phyloP scores from a whole-genome alignment of 2,888 invertebrate species.

The Slavum lentiscoides region DNA sequence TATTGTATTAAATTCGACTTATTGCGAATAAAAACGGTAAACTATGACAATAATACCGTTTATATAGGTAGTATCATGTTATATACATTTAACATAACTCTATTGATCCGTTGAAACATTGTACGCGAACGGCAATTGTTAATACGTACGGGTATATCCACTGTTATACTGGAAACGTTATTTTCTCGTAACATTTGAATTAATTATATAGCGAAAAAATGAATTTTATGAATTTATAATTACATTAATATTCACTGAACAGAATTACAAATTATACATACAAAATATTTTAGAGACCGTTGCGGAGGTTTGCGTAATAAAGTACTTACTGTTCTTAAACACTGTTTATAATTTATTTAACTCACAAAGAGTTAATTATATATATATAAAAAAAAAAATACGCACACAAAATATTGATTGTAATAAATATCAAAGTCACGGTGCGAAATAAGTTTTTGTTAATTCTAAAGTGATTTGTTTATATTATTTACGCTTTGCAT shows the following conservation, averaged over 20 bases:
- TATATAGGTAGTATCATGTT: too few species aligned
- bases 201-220: constrained; percentile 13
- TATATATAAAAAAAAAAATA: too few species aligned
- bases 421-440: background rate
- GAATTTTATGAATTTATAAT: constrained; percentile 34
- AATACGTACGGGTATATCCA: too few species aligned
- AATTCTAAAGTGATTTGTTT: background rate
- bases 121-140: too few species aligned
- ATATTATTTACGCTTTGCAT: background rate
- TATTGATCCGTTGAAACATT: too few species aligned
- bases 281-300: constrained; percentile 17
- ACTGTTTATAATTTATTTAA: constrained; percentile 14
- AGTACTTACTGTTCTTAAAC: constrained; percentile 15
- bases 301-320: background rate
- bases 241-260: constrained; percentile 38
- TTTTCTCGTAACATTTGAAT: constrained; percentile 11
- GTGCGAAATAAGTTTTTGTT: background rate
- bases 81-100: too few species aligned
- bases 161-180: background rate
- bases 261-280: constrained; percentile 12
- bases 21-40: too few species aligned
- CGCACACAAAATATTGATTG: constrained; percentile 9
- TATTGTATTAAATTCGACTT: too few species aligned
- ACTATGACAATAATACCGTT: too few species aligned
- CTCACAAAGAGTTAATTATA: background rate